Evolutionary conservation across 2,797 vertebrate species (phyloP).

Genomic region (Pterois miles): DNA sequence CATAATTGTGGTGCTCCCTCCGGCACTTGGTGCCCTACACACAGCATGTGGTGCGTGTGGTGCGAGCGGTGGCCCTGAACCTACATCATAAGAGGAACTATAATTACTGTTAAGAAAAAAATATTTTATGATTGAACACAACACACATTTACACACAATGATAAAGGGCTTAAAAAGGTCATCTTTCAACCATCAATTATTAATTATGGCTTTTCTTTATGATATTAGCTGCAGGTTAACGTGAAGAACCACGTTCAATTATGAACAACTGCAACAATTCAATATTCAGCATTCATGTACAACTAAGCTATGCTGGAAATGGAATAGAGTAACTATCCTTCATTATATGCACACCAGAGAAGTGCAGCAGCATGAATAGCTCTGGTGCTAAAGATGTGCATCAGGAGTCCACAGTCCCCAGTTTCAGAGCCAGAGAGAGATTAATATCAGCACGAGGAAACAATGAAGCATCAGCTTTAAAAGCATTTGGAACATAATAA

Average conservation of each 20-base stretch:
- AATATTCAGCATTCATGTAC: not conserved
- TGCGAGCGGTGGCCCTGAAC: no score
- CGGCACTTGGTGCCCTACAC: no score
- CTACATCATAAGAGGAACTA: not conserved
- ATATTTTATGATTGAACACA: no score
- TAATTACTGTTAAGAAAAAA: not conserved
- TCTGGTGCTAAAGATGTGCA: not conserved
- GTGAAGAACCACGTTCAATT: no score
- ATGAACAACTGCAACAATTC: not conserved
- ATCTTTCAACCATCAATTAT: not conserved
- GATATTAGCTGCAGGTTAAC: not conserved
- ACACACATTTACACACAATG: not conserved
- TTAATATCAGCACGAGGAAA: not conserved
- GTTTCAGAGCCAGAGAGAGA: not conserved
- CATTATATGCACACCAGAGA: not conserved
- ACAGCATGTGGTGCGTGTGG: no score
- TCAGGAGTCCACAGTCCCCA: not conserved
- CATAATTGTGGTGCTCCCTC: no score
- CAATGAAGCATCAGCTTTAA: not conserved
- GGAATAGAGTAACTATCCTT: not conserved
- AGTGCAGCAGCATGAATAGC: not conserved
- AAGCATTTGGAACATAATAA: not conserved
- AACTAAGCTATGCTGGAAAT: not conserved
- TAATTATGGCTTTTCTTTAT: not conserved
- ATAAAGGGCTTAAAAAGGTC: not conserved